Conservation (phyloP, 2,888 invertebrate species). For the Mimachlamys varia region DNA sequence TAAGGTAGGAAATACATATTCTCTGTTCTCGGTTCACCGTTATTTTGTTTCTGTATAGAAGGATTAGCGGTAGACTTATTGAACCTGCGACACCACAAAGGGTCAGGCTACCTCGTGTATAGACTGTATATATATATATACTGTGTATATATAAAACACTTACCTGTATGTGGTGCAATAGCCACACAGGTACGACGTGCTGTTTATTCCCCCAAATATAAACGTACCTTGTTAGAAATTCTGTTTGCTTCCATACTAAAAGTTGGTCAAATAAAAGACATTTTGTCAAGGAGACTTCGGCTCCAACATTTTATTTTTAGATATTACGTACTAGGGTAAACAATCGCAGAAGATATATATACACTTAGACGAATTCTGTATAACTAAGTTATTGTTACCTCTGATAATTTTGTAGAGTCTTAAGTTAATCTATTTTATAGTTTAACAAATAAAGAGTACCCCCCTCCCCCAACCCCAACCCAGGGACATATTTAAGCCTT, state of each 20-base stretch:
- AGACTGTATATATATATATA: neutral
- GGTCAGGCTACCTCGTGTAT: neutral
- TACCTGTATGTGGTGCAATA: constrained; percentile 11
- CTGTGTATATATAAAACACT: neutral
- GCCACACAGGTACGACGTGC: neutral
- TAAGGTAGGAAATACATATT: neutral
- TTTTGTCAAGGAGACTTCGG: neutral
- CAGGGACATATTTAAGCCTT: too few species aligned
- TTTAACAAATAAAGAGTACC: too few species aligned
- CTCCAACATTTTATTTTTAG: neutral
- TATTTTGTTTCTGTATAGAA: neutral
- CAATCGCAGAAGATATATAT: neutral
- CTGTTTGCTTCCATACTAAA: neutral
- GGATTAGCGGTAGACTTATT: constrained; percentile 24
- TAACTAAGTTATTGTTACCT: neutral
- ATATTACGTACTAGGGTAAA: neutral
- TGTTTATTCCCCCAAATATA: constrained; percentile 14
- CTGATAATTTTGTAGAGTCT: too few species aligned
- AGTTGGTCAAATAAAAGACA: neutral
- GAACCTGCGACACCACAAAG: neutral
- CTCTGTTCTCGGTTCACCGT: neutral
- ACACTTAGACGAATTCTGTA: neutral
- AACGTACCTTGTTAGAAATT: neutral
- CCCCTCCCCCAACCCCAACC: too few species aligned
- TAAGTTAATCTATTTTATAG: too few species aligned